Evolutionary conservation across 2,113 vertebrate species (phyloP), one percentile per base, ranked within the genome.

Genomic region (Noturus placidus): DNA sequence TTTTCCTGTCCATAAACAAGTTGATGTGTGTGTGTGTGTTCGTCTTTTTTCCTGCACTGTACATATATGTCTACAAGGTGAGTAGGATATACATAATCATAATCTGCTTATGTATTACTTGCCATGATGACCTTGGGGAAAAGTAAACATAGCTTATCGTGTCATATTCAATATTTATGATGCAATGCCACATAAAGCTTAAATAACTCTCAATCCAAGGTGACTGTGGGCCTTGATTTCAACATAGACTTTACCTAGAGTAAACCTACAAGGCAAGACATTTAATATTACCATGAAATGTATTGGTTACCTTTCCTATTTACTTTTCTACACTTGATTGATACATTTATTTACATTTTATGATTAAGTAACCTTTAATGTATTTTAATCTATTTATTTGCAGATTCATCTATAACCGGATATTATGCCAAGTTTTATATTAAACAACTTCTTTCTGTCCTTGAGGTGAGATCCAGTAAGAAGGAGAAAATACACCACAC

Each of bases 201-300:
- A 82, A 17, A 78, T 87, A 88, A 56, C 85, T 89, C 57, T 90
- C 92, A 93, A 22, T 90, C 88, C 92, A 93, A 94, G 92, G 94
- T 95, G 94, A 94, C 92, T 92, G 89, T 92, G 89, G 56, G 42
- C 35, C 14, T 42, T 35, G 5, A 33, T 38, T 50, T 50, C 46
- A 10, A 50, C 46, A 42, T 52, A 63, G 19, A 56, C 15, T 61
- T 38, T 27, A 69, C 1, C 42, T 35, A 67, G 25, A 52, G 42
- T 70, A 83, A 81, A 35, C 67, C 54, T 33, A 65, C 46, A 57
- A 59, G 30, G 5, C 20, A 56, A 25, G 19, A 81, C 59, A 38
- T 35, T 22, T 1, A 81, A 38, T 67, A 38, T 69, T 59, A 77
- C n/a, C 50, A 20, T 67, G 27, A 69, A 83, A 2, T 25, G 13